Evolutionary conservation across 2,113 vertebrate species (phyloP).

Genomic region (Calidris pygmaea): DNA sequence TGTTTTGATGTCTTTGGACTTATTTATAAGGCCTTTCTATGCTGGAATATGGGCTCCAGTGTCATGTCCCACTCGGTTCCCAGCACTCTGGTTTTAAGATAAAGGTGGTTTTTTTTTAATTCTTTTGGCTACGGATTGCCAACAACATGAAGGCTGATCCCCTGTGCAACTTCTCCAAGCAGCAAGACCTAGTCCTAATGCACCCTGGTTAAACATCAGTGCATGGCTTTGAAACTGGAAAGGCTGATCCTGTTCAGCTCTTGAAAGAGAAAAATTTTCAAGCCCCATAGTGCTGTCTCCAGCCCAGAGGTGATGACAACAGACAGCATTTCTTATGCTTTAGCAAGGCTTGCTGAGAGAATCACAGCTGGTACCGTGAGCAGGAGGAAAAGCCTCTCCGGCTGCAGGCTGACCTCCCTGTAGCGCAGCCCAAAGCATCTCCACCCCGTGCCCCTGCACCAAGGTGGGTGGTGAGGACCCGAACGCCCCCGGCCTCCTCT

Average conservation of each 20-base stretch:
- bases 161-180: neutral
- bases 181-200: neutral
- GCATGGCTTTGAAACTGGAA: neutral
- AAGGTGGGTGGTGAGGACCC: fast-evolving
- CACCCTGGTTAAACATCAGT: neutral
- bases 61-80: neutral
- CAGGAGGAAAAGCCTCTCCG: neutral
- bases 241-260: neutral
- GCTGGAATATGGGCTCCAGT: neutral
- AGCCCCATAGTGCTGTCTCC: neutral
- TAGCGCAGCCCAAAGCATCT: neutral
- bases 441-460: fast-evolving
- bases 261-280: neutral
- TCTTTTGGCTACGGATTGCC: neutral
- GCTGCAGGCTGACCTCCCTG: neutral
- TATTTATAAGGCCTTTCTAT: neutral
- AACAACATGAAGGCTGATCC: neutral
- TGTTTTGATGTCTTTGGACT: neutral
- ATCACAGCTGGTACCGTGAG: neutral
- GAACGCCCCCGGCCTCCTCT: neutral
- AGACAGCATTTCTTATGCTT: too few relatives aligned
- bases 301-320: neutral
- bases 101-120: neutral
- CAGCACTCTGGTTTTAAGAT: neutral
- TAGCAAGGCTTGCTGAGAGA: neutral